phyloP scores from a whole-genome alignment of 2,113 vertebrate species.

The Seriola aureovittata region DNA sequence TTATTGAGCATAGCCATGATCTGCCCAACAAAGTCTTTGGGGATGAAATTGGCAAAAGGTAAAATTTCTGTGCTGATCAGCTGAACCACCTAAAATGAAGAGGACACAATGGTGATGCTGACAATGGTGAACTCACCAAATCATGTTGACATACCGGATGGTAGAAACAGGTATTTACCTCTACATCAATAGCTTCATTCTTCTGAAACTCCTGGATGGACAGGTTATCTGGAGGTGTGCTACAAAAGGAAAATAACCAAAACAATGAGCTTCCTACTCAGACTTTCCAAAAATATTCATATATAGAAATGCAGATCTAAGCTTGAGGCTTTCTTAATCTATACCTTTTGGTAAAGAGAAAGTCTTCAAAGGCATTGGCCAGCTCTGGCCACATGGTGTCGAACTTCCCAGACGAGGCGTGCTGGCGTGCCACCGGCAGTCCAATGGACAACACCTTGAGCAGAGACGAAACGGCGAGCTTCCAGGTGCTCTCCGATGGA shows the following conservation, averaged over 20 bases:
- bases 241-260: constrained; percentile 58
- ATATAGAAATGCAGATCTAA: background rate
- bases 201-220: constrained; percentile 99
- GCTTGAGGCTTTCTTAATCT: background rate
- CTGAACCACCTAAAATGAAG: constrained; percentile 91
- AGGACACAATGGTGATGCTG: background rate
- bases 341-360: constrained; percentile 99
- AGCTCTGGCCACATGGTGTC: constrained; percentile 98
- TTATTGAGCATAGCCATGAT: constrained; percentile 99
- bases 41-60: constrained; percentile 98
- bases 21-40: constrained; percentile 98
- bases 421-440: constrained; percentile 96
- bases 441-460: constrained; percentile 96
- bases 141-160: background rate
- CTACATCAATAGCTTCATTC: constrained; percentile 97
- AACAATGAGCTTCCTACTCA: background rate
- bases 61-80: constrained; percentile 98
- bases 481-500: constrained; percentile 99
- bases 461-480: constrained; percentile 94
- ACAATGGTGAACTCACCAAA: background rate
- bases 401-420: constrained; percentile 96
- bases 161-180: constrained; percentile 81
- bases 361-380: constrained; percentile 96
- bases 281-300: background rate
- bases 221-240: constrained; percentile 96